Percentiles rank a stretch among this genome's conserved stretches.
phyloP scores from a whole-genome alignment of 2,888 invertebrate species.

The Diploptera punctata region DNA sequence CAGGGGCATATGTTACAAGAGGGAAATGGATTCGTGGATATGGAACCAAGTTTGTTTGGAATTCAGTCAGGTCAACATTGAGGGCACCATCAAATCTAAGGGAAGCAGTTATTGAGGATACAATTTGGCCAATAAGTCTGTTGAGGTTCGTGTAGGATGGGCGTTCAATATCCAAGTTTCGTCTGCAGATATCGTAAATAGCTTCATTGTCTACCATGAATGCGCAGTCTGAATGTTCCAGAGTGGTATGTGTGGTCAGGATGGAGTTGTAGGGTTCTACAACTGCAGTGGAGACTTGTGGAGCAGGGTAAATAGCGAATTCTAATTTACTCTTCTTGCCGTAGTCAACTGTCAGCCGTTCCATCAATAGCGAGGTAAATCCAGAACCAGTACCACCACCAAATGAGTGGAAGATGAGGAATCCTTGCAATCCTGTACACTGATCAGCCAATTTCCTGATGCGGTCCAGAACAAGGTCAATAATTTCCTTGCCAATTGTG shows the following conservation, averaged over 20 bases:
- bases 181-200: conserved; percentile 65
- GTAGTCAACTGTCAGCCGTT: conserved; percentile 68
- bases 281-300: conserved; percentile 56
- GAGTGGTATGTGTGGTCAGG: conserved; percentile 65
- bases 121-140: conserved; percentile 67
- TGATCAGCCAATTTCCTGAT: conserved; percentile 63
- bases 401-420: conserved; percentile 69
- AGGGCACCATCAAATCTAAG: conserved; percentile 66
- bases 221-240: conserved; percentile 69
- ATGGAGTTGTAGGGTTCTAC: conserved; percentile 68
- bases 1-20: conserved; percentile 59
- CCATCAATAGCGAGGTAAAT: conserved; percentile 70
- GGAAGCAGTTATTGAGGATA: conserved; percentile 63
- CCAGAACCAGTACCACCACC: conserved; percentile 69
- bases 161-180: conserved; percentile 64
- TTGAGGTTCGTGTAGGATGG: conserved; percentile 69
- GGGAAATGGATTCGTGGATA: conserved; percentile 71
- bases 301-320: conserved; percentile 71
- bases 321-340: conserved; percentile 70
- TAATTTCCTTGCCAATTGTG: conserved; percentile 67
- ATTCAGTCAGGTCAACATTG: conserved; percentile 68
- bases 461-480: conserved; percentile 62
- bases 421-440: conserved; percentile 65
- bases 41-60: conserved; percentile 67
- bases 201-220: conserved; percentile 64